Percentiles rank a stretch among this genome's conserved stretches.
Conservation (phyloP, 2,888 invertebrate genomes). For the Cerceris rybyensis region DNA sequence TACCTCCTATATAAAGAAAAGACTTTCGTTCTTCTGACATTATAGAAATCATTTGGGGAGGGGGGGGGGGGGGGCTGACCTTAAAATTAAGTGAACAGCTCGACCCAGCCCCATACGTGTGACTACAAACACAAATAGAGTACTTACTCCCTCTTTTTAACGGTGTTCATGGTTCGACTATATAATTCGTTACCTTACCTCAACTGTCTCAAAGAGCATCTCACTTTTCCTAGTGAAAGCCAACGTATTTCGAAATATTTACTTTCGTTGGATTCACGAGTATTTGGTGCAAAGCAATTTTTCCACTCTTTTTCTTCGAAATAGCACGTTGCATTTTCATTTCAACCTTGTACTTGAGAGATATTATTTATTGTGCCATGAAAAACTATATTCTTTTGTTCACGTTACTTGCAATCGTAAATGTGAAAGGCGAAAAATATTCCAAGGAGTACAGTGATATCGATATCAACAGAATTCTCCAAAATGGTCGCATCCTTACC, state of each 20-base stretch:
- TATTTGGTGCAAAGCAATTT: background rate
- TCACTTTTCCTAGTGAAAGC: constrained; percentile 24
- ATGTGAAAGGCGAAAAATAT: constrained; percentile 78
- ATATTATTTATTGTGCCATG: constrained; percentile 46
- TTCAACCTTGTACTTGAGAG: background rate
- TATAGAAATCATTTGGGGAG: too few relatives aligned
- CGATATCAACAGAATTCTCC: constrained; percentile 84
- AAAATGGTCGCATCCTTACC: constrained; percentile 84
- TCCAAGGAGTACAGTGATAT: constrained; percentile 84
- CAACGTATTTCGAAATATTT: constrained; percentile 1
- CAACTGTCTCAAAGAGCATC: constrained; percentile 28
- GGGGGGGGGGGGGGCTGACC: too few relatives aligned
- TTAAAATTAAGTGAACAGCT: too few relatives aligned
- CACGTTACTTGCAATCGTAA: constrained; percentile 57
- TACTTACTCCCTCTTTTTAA: constrained; percentile 28
- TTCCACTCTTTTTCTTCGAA: background rate
- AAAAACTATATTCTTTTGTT: constrained; percentile 63
- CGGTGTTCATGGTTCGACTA: constrained; percentile 35
- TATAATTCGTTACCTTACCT: constrained; percentile 44
- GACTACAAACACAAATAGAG: too few relatives aligned
- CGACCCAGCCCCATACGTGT: too few relatives aligned
- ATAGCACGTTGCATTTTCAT: background rate
- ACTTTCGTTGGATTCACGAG: too few relatives aligned
- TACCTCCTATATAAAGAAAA: too few relatives aligned
- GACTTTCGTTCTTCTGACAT: too few relatives aligned